Evolutionary conservation across 2,797 vertebrate genomes (phyloP), one percentile per base, ranked within the genome.

Genomic region (Dendrocincla tyrannina): DNA sequence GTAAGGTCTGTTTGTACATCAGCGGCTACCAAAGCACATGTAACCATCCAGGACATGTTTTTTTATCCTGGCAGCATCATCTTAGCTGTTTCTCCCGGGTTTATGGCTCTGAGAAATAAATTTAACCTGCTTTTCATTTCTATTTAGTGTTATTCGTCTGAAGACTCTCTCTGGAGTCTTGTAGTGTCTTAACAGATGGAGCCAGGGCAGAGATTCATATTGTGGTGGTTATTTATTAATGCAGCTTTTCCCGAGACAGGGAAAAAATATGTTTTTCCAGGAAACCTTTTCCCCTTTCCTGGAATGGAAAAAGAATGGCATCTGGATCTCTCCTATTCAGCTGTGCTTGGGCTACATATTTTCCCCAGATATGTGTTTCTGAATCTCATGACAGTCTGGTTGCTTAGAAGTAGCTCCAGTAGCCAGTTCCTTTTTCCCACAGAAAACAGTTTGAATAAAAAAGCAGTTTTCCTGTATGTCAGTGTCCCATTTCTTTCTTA

Each of bases 111-210:
- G 62, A 86, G 66, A 58, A 81, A 92, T 74, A 73, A 86, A 75
- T 5, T 32, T 55, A 93, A 46, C 10, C 62, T 66, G 39, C 64
- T 53, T 39, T 60, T 85, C 49, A 78, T 92, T 72, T 91, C 41
- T 60, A 18, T 90, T 68, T 91, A 55, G 66, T 75, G 42, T 37
- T 78, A 75, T 78, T 72, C 88, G 19, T 68, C 39, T 42, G 58
- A 89, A 92, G 69, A 55, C 37, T 77, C 58, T 85, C 70, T 90
- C 49, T 81, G 68, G 85, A 89, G 64, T 44, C 73, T 76, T 73
- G 44, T 52, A 94, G 50, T 58, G 56, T 27, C 52, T 94, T 96
- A 94, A 75, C 92, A 94, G 91, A 92, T 92, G 92, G 92, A 95
- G 62, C 35, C 37, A 75, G 82, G 39, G 79, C 85, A 95, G 53